Evolutionary conservation across 2,888 invertebrate species (phyloP), one percentile per base, ranked within the genome.

Genomic region (Plusia festucae): DNA sequence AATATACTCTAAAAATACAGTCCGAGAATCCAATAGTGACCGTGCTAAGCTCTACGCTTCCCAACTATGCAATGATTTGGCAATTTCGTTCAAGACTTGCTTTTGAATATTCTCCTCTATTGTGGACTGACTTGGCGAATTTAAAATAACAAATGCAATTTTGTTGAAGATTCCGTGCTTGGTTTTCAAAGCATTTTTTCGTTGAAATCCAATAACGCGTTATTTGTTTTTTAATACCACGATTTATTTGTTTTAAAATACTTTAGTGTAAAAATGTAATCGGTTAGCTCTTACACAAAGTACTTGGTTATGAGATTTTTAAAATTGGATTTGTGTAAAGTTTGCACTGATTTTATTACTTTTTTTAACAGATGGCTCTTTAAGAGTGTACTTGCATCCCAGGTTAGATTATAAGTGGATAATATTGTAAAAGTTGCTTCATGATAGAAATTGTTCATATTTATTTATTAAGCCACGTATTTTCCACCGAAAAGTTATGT

Each of bases 41-140:
- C 61, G 62, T 51, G 60, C 68, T 73, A 60, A 66, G 58, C 68
- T 61, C 53, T 32, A 76, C 65, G 73, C 65, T 75, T 61, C 46
- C 75, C 68, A 72, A 70, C 73, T 67, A 75, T 84, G 87, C 86
- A 85, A 85, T 90, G 89, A 90, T 91, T 89, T 85, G 86, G 82
- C 88, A 90, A 89, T 90, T 88, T 86, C 80, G 82, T 79, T 82
- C 85, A 81, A 83, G 82, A 83, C 82, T 81, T 78, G 65, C 70
- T 75, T 86, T 83, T 84, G 82, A 87, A 89, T 87, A 85, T 85
- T 84, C 84, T 79, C 40, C 76, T 82, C 80, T 84, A 85, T 88
- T 85, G 82, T 76, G 76, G 63, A 82, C 83, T 79, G 74, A 77
- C 75, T 68, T 44, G 56, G 65, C 52, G 63, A 78, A 78, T 79